Conservation (phyloP, 2,888 invertebrate genomes). For the Apamea crenata region DNA sequence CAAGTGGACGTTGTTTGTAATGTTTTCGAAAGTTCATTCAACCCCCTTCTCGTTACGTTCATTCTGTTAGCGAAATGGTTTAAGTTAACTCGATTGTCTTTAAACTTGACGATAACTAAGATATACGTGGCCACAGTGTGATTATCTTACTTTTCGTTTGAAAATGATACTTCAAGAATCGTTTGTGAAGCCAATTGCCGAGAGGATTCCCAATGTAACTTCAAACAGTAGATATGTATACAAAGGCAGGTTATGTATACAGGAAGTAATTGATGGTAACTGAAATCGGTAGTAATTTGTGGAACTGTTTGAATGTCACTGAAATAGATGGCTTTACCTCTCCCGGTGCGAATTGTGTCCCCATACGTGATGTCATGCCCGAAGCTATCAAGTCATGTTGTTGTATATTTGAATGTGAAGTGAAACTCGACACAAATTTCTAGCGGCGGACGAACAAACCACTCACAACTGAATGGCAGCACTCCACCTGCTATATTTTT, state of each 20-base stretch:
- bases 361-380: slow-evolving; percentile 33
- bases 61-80: slow-evolving; percentile 58
- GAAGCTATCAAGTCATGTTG: slow-evolving; percentile 34
- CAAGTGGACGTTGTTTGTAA: slow-evolving; percentile 58
- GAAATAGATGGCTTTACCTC: slow-evolving; percentile 29
- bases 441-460: slow-evolving; percentile 48
- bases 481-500: slow-evolving; percentile 63
- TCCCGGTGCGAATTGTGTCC: slow-evolving; percentile 22
- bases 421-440: slow-evolving; percentile 59
- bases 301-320: slow-evolving; percentile 28
- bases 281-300: slow-evolving; percentile 52
- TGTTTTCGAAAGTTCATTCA: slow-evolving; percentile 59
- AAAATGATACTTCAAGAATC: slow-evolving; percentile 43
- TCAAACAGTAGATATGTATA: slow-evolving; percentile 12
- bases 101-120: slow-evolving; percentile 61
- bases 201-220: slow-evolving; percentile 10
- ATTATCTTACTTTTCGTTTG: slow-evolving; percentile 56
- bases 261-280: slow-evolving; percentile 30
- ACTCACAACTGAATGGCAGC: slow-evolving; percentile 59
- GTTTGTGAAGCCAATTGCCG: slow-evolving; percentile 37
- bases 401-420: slow-evolving; percentile 53
- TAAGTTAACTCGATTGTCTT: slow-evolving; percentile 63
- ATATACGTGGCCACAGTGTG: slow-evolving; percentile 45
- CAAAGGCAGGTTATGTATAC: slow-evolving; percentile 7
- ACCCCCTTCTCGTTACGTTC: slow-evolving; percentile 55